Evolutionary conservation across 2,888 invertebrate genomes (phyloP).

Genomic region (Tuberolachnus salignus): DNA sequence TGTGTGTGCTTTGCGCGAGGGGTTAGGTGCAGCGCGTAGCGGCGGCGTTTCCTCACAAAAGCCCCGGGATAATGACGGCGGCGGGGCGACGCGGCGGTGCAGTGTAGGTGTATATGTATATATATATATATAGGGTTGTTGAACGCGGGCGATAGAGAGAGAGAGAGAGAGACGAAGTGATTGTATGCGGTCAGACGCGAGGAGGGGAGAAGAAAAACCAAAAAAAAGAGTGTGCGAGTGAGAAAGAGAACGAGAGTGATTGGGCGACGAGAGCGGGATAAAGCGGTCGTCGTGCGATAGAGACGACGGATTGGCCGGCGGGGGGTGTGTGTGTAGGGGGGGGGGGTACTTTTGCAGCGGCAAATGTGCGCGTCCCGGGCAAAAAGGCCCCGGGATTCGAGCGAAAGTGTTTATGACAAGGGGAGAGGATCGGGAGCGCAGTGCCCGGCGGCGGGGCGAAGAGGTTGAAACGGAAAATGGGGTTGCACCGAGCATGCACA

Average conservation of each 20-base stretch:
- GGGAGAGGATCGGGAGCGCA: constrained; percentile 25
- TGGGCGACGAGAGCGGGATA: constrained; percentile 24
- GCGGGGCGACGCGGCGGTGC: background rate
- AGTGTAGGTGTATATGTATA: background rate
- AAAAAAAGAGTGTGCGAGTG: background rate
- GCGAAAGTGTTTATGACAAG: constrained; percentile 56
- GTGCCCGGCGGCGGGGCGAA: constrained; percentile 28
- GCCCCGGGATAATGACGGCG: constrained; percentile 48
- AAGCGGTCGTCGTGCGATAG: background rate
- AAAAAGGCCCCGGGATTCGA: constrained; percentile 53
- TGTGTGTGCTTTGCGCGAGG: background rate
- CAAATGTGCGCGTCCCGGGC: constrained; percentile 49
- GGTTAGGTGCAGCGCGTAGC: background rate
- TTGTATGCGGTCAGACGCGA: background rate
- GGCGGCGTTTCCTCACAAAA: constrained; percentile 41
- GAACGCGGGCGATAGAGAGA: constrained; percentile 7
- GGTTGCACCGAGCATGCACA: constrained; percentile 48
- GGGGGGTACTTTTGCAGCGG: constrained; percentile 27
- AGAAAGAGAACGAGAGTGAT: background rate
- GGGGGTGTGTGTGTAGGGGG: background rate
- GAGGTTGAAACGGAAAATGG: constrained; percentile 53
- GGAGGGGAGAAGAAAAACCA: background rate
- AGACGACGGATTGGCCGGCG: background rate
- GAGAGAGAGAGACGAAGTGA: background rate
- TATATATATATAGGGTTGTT: constrained; percentile 30